phyloP scores from a whole-genome alignment of 2,888 invertebrate genomes.

The Drosophila paramelanica region DNA sequence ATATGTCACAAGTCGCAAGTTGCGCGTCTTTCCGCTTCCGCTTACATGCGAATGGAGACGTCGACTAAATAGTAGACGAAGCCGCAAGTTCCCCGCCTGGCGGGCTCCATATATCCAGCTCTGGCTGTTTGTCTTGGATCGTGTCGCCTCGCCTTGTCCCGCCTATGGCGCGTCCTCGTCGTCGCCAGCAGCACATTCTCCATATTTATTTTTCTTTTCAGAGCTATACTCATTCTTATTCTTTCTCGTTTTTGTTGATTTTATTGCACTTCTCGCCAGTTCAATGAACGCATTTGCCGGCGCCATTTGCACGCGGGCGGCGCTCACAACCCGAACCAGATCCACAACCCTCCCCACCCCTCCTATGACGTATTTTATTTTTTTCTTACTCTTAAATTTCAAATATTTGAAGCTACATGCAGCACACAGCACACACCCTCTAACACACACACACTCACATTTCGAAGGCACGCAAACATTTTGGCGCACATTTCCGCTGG shows the following conservation, averaged over 20 bases:
- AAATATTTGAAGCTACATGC: conserved; percentile 58
- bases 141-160: conserved; percentile 5
- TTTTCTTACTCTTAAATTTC: conserved; percentile 56
- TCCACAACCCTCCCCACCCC: not conserved
- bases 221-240: conserved; percentile 19
- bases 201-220: conserved; percentile 62
- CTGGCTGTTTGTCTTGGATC: conserved; percentile 67
- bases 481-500: conserved; percentile 73
- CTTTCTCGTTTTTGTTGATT: conserved; percentile 48
- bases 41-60: conserved; percentile 28
- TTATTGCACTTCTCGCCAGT: conserved; percentile 70
- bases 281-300: conserved; percentile 77
- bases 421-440: conserved; percentile 5
- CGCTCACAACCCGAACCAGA: not conserved
- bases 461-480: conserved; percentile 67
- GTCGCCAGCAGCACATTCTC: conserved; percentile 58
- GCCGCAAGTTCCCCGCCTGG: conserved; percentile 6
- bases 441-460: conserved; percentile 1
- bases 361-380: conserved; percentile 26
- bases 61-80: conserved; percentile 18
- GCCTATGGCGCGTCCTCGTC: conserved; percentile 26
- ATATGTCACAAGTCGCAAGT: conserved; percentile 52
- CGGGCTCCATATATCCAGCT: conserved; percentile 63
- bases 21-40: conserved; percentile 75
- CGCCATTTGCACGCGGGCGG: conserved; percentile 53